These are phyloP conservation scores for Bombyx mandarina DNA, from an alignment of 1,140 invertebrate species.

Conservation along the genomic window DNA sequence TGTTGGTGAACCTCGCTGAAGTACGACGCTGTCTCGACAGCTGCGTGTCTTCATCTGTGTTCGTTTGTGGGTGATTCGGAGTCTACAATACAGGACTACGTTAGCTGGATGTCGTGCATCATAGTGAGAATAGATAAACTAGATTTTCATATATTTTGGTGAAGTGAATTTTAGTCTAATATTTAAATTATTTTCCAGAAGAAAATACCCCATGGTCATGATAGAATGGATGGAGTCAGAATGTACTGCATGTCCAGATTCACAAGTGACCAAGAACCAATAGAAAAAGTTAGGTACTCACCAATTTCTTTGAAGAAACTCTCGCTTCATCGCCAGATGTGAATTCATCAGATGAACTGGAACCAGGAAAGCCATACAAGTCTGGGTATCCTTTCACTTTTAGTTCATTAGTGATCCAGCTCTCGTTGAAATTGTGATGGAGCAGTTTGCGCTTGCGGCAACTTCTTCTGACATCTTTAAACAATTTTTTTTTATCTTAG, in stretches of 20 bases:
- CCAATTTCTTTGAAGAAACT: constrained; percentile 42
- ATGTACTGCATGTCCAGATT: no score
- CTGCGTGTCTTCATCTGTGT: constrained; percentile 59
- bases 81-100: constrained; percentile 22
- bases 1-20: constrained; percentile 51
- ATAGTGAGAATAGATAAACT: background rate
- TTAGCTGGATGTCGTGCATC: background rate
- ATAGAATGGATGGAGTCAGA: no score
- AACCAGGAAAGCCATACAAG: constrained; percentile 49
- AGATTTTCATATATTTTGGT: background rate
- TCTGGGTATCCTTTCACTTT: constrained; percentile 68
- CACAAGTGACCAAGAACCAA: background rate
- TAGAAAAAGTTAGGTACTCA: constrained; percentile 15
- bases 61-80: constrained; percentile 33
- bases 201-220: no score
- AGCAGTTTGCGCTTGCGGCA: constrained; percentile 64
- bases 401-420: constrained; percentile 70
- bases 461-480: constrained; percentile 60
- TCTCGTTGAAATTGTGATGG: constrained; percentile 69
- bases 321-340: constrained; percentile 56
- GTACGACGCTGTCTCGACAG: constrained; percentile 48
- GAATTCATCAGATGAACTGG: constrained; percentile 57
- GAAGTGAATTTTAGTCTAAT: no score
- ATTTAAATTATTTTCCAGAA: no score
- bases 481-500: no score